A percentile compares a stretch with the other conserved stretches of the same genome.
Conservation (phyloP, 2,113 vertebrate genomes). For the Ictalurus furcatus region DNA sequence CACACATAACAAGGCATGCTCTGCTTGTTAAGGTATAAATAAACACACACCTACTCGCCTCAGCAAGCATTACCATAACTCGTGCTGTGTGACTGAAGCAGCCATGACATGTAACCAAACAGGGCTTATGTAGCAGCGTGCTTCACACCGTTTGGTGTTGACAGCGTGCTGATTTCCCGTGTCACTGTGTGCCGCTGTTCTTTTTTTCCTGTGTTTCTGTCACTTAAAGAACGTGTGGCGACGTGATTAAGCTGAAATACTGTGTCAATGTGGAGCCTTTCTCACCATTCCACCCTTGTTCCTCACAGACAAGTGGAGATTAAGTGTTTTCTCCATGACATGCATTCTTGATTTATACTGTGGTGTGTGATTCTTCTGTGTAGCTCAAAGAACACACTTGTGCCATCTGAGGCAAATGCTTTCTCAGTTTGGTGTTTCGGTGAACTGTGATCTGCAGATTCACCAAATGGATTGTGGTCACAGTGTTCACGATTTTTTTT, state of each 20-base stretch:
- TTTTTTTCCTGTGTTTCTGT: conserved; percentile 39
- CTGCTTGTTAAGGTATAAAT: conserved; percentile 53
- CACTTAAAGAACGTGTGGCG: conserved; percentile 39
- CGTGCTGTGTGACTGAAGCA: conserved; percentile 45
- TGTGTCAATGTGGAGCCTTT: conserved; percentile 38
- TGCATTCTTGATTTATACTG: conserved; percentile 42
- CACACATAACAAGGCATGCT: conserved; percentile 20
- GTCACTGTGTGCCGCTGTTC: conserved; percentile 40
- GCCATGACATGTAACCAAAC: conserved; percentile 45
- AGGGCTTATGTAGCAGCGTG: conserved; percentile 20
- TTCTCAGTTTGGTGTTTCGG: background rate
- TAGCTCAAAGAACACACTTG: conserved; percentile 22
- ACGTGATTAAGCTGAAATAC: conserved; percentile 52
- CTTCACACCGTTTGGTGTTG: conserved; percentile 33
- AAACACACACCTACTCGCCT: conserved; percentile 46
- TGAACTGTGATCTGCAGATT: conserved; percentile 7
- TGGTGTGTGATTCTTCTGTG: conserved; percentile 25
- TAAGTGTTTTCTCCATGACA: conserved; percentile 49
- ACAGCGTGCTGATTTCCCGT: conserved; percentile 43
- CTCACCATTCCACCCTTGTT: conserved; percentile 29
- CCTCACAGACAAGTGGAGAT: conserved; percentile 42
- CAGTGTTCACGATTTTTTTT: background rate
- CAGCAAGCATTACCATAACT: conserved; percentile 53
- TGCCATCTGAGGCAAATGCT: conserved; percentile 21
- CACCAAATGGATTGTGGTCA: background rate